Base-by-base conservation (phyloP, 1,140 invertebrate genomes). In the Hormaphis cornu region DNA sequence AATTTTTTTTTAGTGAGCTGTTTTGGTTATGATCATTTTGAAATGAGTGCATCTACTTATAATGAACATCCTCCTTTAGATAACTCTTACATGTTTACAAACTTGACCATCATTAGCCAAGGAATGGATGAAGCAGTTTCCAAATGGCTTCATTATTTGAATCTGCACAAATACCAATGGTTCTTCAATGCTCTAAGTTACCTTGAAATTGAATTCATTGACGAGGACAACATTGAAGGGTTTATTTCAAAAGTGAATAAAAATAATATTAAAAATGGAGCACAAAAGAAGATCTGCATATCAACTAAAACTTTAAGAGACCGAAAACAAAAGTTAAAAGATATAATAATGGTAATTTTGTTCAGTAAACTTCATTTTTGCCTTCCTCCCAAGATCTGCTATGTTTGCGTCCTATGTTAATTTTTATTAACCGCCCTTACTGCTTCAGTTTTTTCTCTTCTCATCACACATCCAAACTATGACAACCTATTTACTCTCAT, bases 171-270 rank as follows among this genome's bases (percentile, higher is more conserved):
- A 9, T 35, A 56, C 2, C 26, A 35, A 33, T 56, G 53, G 30
- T 56, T 56, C 1, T 56, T 56, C 12, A 33, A 30, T 1, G n/a
- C n/a, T n/a, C 28, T 56, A 14, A 56, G 30, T n/a, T 20, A 30
- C 53, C 4, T 9, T n/a, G 53, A 56, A 56, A 56, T 56, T 33
- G 26, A 56, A 35, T 6, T 1, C 26, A 56, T 56, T 4, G 18
- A 20, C 12, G 53, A 56, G 3, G 9, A 54, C 8, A 54, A 24
- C 5, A 54, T 54, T 3, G n/a, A 56, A 20, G 9, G 3, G 16
- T 56, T 56, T 33, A 56, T 56, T n/a, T 26, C 30, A n/a, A 56
- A 56, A 33, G 9, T 56, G n/a, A 56, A 56, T 28, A 10, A 56
- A 33, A 35, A 35, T 14, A 10, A 16, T 12, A 56, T 56, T 1